phyloP scores from a whole-genome alignment of 2,113 vertebrate species.

The Turnix velox region DNA sequence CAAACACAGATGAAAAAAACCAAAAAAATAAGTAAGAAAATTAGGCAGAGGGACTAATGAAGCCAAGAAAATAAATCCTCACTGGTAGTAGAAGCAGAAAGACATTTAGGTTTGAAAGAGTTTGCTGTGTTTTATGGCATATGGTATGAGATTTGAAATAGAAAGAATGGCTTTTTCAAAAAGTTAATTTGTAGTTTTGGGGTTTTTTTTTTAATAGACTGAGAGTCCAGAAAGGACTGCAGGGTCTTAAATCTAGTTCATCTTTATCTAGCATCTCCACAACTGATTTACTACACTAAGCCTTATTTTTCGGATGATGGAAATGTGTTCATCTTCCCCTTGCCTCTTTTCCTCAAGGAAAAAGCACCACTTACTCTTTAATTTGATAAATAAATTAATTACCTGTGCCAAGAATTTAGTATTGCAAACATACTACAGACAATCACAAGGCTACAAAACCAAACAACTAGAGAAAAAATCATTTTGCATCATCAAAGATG shows the following conservation, averaged over 20 bases:
- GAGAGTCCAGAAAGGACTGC: background rate
- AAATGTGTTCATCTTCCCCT: background rate
- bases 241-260: background rate
- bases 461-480: background rate
- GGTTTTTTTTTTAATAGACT: background rate
- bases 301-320: background rate
- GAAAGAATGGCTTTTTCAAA: background rate
- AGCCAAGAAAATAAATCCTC: background rate
- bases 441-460: background rate
- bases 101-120: background rate
- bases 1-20: background rate
- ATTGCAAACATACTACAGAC: background rate
- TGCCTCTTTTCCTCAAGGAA: background rate
- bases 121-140: background rate
- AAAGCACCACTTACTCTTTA: background rate
- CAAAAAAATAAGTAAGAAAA: background rate
- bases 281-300: background rate
- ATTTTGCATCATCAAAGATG: slow-evolving; percentile 40
- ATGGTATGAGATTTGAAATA: background rate
- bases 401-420: background rate
- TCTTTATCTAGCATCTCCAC: background rate
- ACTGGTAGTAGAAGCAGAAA: background rate
- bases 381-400: background rate
- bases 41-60: background rate
- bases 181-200: background rate